Evolutionary conservation across 2,113 vertebrate species (phyloP).

Genomic region (Himantopus leucocephalus): DNA sequence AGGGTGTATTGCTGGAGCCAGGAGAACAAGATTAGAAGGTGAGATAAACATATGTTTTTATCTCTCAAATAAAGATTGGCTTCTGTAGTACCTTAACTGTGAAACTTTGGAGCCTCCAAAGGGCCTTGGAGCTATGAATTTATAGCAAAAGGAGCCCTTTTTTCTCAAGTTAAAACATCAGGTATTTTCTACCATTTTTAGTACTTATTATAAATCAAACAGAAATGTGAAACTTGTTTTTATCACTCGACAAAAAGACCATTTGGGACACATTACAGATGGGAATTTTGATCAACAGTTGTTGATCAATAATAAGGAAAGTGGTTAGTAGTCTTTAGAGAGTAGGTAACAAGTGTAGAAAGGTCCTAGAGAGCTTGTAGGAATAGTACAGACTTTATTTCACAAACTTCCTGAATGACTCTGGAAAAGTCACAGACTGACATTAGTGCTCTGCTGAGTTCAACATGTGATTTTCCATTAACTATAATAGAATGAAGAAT

Average conservation of each 20-base stretch:
- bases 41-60: conserved; percentile 53
- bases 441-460: not conserved
- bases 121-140: not conserved
- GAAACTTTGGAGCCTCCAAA: not conserved
- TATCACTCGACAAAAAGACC: not conserved
- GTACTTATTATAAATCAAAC: not conserved
- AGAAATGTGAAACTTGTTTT: not conserved
- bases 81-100: not conserved
- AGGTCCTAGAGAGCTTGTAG: not conserved
- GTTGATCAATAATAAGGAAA: not conserved
- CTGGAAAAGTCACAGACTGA: not conserved
- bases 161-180: not conserved
- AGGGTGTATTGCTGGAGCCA: conserved; percentile 23
- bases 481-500: not conserved
- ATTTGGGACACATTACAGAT: not conserved
- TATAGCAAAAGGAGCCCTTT: not conserved
- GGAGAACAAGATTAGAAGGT: conserved; percentile 49
- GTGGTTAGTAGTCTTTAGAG: not conserved
- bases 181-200: not conserved
- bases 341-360: not conserved
- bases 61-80: conserved; percentile 18
- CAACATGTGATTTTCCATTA: not conserved
- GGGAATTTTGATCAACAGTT: not conserved
- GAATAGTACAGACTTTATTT: not conserved
- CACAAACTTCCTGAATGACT: not conserved